These are phyloP conservation scores for Phortica magna DNA, from an alignment of 2,888 invertebrate species.

Conservation along the genomic window DNA sequence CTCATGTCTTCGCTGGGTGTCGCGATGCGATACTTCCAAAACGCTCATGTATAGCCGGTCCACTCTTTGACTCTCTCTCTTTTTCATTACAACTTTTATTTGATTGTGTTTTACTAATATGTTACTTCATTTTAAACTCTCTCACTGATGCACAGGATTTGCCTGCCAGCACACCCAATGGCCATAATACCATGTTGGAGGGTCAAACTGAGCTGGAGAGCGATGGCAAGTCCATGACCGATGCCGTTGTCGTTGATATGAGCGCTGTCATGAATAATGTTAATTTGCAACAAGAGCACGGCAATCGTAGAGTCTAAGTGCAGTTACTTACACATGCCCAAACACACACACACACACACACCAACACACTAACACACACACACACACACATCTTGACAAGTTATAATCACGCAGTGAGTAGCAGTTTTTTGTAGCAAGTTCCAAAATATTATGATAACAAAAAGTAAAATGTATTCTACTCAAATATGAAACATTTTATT, in stretches of 20 bases:
- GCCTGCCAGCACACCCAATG: slow-evolving; percentile 78
- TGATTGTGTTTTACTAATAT: not conserved
- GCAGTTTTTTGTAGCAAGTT: slow-evolving; percentile 5
- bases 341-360: slow-evolving; percentile 43
- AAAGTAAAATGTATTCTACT: not conserved
- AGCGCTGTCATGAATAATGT: slow-evolving; percentile 76
- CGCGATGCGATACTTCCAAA: not conserved
- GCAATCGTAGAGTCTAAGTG: slow-evolving; percentile 62
- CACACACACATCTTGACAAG: not conserved
- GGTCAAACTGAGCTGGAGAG: slow-evolving; percentile 79
- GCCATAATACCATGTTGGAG: slow-evolving; percentile 77
- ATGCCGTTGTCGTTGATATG: slow-evolving; percentile 82
- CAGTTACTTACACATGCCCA: slow-evolving; percentile 39
- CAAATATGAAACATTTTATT: not conserved
- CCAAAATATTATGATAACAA: not conserved
- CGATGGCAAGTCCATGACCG: slow-evolving; percentile 80
- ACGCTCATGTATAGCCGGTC: slow-evolving; percentile 7
- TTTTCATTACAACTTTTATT: not conserved
- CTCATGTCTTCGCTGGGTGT: not conserved
- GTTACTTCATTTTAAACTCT: not conserved
- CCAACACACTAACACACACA: slow-evolving; percentile 12
- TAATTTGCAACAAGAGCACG: slow-evolving; percentile 65
- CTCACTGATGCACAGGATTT: slow-evolving; percentile 76
- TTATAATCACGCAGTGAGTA: not conserved
- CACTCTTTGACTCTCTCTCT: not conserved